Conservation (phyloP, 2,797 vertebrate genomes). For the Clarias laeviceps region DNA sequence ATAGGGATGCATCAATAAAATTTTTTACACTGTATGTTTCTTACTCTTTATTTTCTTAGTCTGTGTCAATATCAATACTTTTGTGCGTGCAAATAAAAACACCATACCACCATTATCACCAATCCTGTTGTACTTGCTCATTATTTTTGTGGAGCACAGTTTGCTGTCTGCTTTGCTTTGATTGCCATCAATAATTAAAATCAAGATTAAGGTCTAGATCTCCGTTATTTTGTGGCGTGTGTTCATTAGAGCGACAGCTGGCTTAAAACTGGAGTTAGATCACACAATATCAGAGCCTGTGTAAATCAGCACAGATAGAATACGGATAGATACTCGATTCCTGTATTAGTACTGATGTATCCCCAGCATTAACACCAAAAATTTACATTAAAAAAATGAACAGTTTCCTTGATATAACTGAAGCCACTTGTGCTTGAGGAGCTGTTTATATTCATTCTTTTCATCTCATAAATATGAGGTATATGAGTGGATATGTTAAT, state of each 20-base stretch:
- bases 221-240: not conserved
- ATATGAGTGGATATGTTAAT: not conserved
- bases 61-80: not conserved
- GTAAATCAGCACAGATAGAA: not conserved
- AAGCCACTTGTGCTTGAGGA: not conserved
- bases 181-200: not conserved
- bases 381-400: not conserved
- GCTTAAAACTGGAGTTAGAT: too few relatives aligned
- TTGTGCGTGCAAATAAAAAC: not conserved
- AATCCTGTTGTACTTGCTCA: not conserved
- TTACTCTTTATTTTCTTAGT: too few relatives aligned
- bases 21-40: not conserved
- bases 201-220: not conserved
- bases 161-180: not conserved
- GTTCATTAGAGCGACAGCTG: not conserved
- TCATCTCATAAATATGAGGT: not conserved
- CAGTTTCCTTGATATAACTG: not conserved
- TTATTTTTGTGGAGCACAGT: not conserved
- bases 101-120: not conserved
- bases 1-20: not conserved
- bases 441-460: conserved; percentile 1
- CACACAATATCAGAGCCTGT: not conserved
- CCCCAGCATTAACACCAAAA: not conserved
- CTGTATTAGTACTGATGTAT: not conserved
- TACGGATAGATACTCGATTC: not conserved